Evolutionary conservation across 30 jellyfish, hydroid and myxozoan genomes (phyloP).

Genomic region (Hydractinia symbiolongicarpus): DNA sequence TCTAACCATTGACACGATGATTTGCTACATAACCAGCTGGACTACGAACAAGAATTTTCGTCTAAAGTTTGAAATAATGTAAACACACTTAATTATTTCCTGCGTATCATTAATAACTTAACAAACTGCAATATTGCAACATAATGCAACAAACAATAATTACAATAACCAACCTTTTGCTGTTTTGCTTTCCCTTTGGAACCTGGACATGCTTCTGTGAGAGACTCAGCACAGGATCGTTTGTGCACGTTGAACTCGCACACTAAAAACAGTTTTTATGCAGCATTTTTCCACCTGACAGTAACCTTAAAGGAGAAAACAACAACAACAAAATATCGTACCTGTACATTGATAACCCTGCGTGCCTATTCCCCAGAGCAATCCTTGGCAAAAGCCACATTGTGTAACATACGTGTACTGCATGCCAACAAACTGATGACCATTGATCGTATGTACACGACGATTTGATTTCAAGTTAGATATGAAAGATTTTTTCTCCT

Average conservation of each 20-base stretch:
- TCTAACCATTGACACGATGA: no score
- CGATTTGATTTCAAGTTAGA: slow-evolving; percentile 12
- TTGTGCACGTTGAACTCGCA: slow-evolving; percentile 92
- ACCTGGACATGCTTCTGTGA: slow-evolving; percentile 80
- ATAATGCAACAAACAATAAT: no score
- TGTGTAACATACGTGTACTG: slow-evolving; percentile 80
- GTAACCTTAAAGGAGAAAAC: neutral
- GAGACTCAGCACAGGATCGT: slow-evolving; percentile 73
- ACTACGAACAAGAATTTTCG: no score
- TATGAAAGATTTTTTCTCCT: slow-evolving; percentile 67
- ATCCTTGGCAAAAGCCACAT: slow-evolving; percentile 71
- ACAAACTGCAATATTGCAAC: neutral
- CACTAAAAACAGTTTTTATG: slow-evolving; percentile 28
- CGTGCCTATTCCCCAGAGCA: slow-evolving; percentile 94
- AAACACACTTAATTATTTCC: no score
- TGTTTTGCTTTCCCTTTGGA: slow-evolving; percentile 34
- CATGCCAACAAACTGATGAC: slow-evolving; percentile 85
- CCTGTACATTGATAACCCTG: slow-evolving; percentile 97
- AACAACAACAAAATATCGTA: slow-evolving; percentile 11
- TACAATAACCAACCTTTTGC: slow-evolving; percentile 26
- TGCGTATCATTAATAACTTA: neutral
- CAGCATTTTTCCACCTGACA: neutral
- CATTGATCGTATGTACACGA: slow-evolving; percentile 31
- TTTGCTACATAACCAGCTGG: no score
- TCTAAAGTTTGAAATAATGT: no score